phyloP scores from a whole-genome alignment of 1,140 invertebrate genomes.

The Sweltsa coloradensis region DNA sequence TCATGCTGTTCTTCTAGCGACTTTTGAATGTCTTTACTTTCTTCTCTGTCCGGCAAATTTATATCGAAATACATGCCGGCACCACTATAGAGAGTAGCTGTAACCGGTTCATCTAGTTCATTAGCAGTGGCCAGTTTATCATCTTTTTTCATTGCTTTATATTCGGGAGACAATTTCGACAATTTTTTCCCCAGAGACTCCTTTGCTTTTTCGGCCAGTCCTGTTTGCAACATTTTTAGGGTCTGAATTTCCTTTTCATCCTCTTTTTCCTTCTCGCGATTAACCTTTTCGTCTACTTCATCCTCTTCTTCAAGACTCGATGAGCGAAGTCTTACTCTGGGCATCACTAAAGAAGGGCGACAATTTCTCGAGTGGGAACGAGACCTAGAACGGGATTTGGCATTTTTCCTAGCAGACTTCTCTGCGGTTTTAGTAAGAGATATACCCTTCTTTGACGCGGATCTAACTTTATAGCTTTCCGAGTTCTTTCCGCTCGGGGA shows the following conservation, averaged over 20 bases:
- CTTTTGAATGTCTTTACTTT: no score
- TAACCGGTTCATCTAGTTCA: no score
- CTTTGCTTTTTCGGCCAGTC: constrained; percentile 22
- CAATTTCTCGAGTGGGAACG: constrained; percentile 7
- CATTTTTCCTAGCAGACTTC: neutral
- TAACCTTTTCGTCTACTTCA: constrained; percentile 7
- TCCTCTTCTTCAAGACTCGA: constrained; percentile 11
- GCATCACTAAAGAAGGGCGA: constrained; percentile 7
- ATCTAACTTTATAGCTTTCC: constrained; percentile 8
- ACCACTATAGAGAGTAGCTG: no score
- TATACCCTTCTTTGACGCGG: neutral
- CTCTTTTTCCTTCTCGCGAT: constrained; percentile 14
- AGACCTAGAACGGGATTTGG: constrained; percentile 7
- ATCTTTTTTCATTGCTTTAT: no score
- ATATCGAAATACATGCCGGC: no score
- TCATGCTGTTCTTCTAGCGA: no score
- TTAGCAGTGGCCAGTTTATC: no score
- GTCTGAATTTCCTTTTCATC: constrained; percentile 19
- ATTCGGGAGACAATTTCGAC: constrained; percentile 8
- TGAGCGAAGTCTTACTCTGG: constrained; percentile 10
- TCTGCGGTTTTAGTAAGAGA: neutral
- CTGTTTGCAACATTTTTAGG: constrained; percentile 19
- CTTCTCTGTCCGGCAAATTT: no score
- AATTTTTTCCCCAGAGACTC: constrained; percentile 14
- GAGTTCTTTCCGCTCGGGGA: constrained; percentile 11